Evolutionary conservation across 2,888 invertebrate species (phyloP).

Genomic region (Ochropacha duplaris): DNA sequence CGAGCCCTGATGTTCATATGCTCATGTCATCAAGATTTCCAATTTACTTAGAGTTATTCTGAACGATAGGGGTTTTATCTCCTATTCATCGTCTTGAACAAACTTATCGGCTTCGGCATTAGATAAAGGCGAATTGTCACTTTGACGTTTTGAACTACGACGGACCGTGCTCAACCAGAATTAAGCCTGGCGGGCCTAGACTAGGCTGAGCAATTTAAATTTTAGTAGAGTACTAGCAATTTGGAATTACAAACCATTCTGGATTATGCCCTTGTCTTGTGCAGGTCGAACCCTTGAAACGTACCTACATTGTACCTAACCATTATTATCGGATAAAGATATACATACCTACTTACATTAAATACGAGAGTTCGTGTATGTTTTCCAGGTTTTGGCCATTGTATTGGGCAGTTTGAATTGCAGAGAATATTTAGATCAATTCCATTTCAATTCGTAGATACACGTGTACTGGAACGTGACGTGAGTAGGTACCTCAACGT

Average conservation of each 20-base stretch:
- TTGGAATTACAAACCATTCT: conserved; percentile 7
- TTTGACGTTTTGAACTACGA: conserved; percentile 21
- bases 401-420: too few species aligned
- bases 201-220: conserved; percentile 13
- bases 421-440: neutral
- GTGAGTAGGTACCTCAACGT: neutral
- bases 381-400: too few species aligned
- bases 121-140: conserved; percentile 21
- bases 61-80: conserved; percentile 45
- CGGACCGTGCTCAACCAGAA: conserved; percentile 5
- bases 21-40: conserved; percentile 48
- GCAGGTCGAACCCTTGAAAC: conserved; percentile 1
- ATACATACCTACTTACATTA: too few species aligned
- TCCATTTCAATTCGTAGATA: neutral
- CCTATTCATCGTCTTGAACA: conserved; percentile 32
- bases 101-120: conserved; percentile 38
- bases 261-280: neutral
- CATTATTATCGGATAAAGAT: neutral
- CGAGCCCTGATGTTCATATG: conserved; percentile 35
- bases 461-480: neutral
- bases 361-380: too few species aligned
- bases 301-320: too few species aligned
- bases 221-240: conserved; percentile 7
- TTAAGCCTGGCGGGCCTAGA: conserved; percentile 13
- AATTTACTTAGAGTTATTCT: conserved; percentile 44